Percentiles rank a stretch among this genome's conserved stretches.
Conservation (phyloP, 2,113 vertebrate species). For the Tachysurus vachellii region DNA sequence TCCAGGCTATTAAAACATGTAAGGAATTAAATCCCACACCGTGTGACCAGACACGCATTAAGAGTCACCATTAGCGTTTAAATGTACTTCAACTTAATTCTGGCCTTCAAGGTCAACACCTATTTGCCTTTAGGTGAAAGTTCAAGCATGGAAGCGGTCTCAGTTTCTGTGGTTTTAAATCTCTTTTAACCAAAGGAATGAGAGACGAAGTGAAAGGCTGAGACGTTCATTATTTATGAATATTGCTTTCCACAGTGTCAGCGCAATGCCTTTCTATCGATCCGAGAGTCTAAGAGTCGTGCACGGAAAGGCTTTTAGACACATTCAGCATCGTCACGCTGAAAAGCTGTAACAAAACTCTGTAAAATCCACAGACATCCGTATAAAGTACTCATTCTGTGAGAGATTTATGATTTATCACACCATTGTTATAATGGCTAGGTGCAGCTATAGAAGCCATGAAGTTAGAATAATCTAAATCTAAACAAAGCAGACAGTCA, state of each 20-base stretch:
- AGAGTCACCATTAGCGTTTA: neutral
- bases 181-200: constrained; percentile 57
- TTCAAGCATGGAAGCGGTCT: neutral
- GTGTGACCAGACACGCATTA: neutral
- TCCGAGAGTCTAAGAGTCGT: constrained; percentile 65
- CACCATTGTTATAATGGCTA: neutral
- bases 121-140: neutral
- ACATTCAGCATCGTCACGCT: neutral
- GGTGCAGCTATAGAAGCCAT: neutral
- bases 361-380: neutral
- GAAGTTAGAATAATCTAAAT: neutral
- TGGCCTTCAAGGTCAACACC: neutral
- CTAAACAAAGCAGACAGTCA: neutral
- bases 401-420: neutral
- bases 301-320: constrained; percentile 9
- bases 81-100: neutral
- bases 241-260: constrained; percentile 80
- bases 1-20: neutral
- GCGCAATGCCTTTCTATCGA: constrained; percentile 81
- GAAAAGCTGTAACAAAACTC: neutral
- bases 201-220: constrained; percentile 55
- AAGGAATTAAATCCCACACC: neutral
- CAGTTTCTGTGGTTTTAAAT: neutral
- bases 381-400: neutral
- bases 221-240: constrained; percentile 86